Evolutionary conservation across 2,797 vertebrate species (phyloP), one percentile per base, ranked within the genome.

Genomic region (Macropus fuliginosus): DNA sequence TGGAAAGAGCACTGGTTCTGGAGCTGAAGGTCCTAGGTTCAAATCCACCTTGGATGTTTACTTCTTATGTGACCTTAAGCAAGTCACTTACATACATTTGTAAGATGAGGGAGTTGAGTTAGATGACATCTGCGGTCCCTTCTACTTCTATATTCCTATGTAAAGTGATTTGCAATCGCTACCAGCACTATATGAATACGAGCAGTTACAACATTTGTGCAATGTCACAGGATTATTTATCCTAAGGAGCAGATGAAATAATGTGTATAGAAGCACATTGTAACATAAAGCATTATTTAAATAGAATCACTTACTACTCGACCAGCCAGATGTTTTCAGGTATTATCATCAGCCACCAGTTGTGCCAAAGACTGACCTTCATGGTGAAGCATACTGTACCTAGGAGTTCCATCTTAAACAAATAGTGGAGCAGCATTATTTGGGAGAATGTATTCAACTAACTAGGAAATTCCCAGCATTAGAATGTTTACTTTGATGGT

Each of bases 401-500:
- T 74, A 40, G 8, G 21, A 87, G 8, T 81, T 87, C 21, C 40
- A 46, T 46, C 24, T 87, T 87, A 46, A 87, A 3, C 40, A 81
- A 81, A 87, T 11, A 87, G 3, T 4, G 21, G 21, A 87, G 9
- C 74, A 87, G 21, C 74, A 87, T 46, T 87, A 87, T 27, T 87
- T 62, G 24, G 40, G 81, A 18, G 8, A 89, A 28, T 6, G 50
- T 6, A 12, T 54, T 93, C 90, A 93, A 0, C 66, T 8, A 12
- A 94, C 57, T 97, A 97, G 97, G 97, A 97, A 97, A 93, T 97
- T 94, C 95, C 97, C 50, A 4, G 91, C 93, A 18, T 89, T 31
- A 2, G 0, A 29, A 50, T 96, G 95, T 97, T 95, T 81, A 34
- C 59, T 92, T 55, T 87, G 94, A 54, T 93, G 91, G 91, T 96